Conservation (phyloP, 2,888 invertebrate genomes). For the Pterostichus niger region DNA sequence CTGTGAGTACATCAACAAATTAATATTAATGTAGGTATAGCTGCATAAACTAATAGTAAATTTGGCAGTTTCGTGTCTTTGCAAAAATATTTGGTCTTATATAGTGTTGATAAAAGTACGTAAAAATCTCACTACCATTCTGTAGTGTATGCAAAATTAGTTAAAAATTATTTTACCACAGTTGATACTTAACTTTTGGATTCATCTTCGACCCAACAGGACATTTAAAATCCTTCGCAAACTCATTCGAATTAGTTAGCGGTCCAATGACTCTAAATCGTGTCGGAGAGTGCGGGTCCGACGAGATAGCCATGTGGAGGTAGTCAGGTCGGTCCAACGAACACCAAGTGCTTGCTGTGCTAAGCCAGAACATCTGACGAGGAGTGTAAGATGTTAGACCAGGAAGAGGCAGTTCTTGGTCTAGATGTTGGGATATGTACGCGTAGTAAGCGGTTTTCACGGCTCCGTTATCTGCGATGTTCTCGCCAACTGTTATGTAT, state of each 20-base stretch:
- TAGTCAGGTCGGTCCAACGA: constrained; percentile 85
- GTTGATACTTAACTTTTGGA: constrained; percentile 80
- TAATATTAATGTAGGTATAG: too few species aligned
- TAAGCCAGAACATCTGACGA: constrained; percentile 78
- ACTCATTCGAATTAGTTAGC: constrained; percentile 82
- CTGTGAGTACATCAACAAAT: too few species aligned
- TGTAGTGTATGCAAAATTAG: not conserved
- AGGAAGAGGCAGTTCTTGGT: constrained; percentile 21
- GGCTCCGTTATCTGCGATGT: constrained; percentile 97
- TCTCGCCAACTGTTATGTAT: constrained; percentile 95
- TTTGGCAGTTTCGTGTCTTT: not conserved
- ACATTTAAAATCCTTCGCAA: constrained; percentile 82
- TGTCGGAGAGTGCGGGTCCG: constrained; percentile 87
- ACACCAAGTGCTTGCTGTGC: constrained; percentile 94
- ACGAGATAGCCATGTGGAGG: constrained; percentile 87
- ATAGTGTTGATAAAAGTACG: not conserved
- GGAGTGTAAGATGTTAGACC: constrained; percentile 73
- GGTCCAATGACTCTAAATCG: constrained; percentile 80
- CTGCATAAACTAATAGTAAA: too few species aligned
- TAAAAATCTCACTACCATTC: constrained; percentile 4
- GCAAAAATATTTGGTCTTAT: not conserved
- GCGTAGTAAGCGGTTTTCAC: constrained; percentile 93
- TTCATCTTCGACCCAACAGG: constrained; percentile 82
- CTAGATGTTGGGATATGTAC: constrained; percentile 82
- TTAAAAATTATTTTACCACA: constrained; percentile 78